Evolutionary conservation across 2,113 vertebrate species (phyloP).

Genomic region (Dasyurus viverrinus): DNA sequence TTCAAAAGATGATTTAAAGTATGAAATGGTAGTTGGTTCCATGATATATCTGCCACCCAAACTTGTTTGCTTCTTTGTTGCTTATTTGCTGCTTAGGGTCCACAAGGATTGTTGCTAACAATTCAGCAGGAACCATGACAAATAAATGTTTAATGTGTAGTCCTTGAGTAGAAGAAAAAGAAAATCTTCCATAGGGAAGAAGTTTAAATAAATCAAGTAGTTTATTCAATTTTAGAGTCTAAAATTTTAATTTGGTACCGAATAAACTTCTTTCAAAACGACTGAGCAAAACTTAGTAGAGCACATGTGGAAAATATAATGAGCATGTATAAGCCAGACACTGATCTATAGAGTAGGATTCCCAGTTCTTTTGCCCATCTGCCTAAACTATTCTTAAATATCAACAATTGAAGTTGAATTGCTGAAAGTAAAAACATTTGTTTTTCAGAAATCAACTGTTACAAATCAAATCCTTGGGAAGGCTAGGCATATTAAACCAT

Average conservation of each 20-base stretch:
- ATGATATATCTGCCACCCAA: not conserved
- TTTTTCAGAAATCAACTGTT: not conserved
- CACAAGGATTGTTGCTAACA: not conserved
- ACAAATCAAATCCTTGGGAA: not conserved
- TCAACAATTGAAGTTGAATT: not conserved
- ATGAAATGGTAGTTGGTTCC: not conserved
- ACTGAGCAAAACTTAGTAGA: not conserved
- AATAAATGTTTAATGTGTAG: not conserved
- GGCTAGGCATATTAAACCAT: not conserved
- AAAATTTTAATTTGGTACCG: not conserved
- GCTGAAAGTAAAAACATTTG: not conserved
- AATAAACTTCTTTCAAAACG: not conserved
- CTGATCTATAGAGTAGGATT: not conserved
- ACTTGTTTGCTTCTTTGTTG: not conserved
- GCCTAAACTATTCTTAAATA: not conserved
- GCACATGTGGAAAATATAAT: not conserved
- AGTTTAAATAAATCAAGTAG: not conserved
- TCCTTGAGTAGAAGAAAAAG: not conserved
- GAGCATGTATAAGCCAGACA: not conserved
- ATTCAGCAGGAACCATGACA: not conserved
- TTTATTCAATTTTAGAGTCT: not conserved
- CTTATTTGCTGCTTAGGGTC: not conserved
- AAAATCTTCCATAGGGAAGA: not conserved
- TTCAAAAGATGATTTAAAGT: not conserved
- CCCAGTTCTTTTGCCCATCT: not conserved